Base-by-base conservation (phyloP, 2,113 vertebrate species). In the Pelusios castaneus region DNA sequence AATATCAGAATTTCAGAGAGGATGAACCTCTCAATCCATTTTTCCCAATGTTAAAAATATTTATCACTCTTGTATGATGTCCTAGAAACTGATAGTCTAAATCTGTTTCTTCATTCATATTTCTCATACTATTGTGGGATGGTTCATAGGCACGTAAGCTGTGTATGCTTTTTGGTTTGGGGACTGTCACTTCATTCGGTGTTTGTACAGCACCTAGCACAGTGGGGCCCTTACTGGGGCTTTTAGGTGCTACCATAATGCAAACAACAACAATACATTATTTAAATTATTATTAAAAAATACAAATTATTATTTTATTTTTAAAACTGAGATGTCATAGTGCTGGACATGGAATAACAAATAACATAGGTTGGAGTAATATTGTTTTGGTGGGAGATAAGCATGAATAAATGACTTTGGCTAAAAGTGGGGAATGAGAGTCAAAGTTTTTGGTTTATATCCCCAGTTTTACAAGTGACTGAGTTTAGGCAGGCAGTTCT, bases 61-160 rank as follows among this genome's bases (percentile, higher is more conserved):
- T 38, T 76, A 43, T 76, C 41, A 43, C 67, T n/a, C 24, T 67
- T 58, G 31, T 79, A n/a, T 58, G 41, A 67, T 0, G 0, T 75
- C 55, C 25, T 45, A 16, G 24, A 27, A 76, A 7, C 43, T 13
- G 43, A 45, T 27, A 45, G 24, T 10, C 22, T 27, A 76, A 45
- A 76, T 76, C 24, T 45, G 41, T 76, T 45, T 45, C 41, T 76
- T 76, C 22, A 29, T 25, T 76, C 73, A 25, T 45, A 12, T 22
- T 75, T 45, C 24, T 76, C 13, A 13, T 45, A 45, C 22, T 45
- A 25, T 38, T 43, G 21, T 25, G 13, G 24, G 21, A 41, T 76
- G 73, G 41, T 27, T 76, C 41, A 16, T 6, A 25, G 41, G 41
- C 41, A 45, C 4, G 25, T 76, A 76, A 27, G 27, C 25, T 45